A percentile compares a stretch with the other conserved stretches of the same genome.
These are phyloP conservation scores for Watersipora subatra DNA, from an alignment of 1,140 invertebrate species.

Conservation along the genomic window DNA sequence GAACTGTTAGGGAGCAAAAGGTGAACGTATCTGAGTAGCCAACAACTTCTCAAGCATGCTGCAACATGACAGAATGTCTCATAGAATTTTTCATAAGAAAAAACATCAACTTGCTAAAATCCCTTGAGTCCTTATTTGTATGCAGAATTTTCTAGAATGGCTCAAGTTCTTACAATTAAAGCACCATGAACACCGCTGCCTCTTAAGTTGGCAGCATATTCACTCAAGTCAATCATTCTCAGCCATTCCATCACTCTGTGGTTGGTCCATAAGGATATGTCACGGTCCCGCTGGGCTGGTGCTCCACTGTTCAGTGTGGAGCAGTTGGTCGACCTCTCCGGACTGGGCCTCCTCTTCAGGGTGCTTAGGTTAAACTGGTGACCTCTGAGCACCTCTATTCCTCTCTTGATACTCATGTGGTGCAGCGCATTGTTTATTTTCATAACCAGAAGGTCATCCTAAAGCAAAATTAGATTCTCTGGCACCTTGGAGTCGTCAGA, in stretches of 20 bases:
- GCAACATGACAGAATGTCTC: too few relatives aligned
- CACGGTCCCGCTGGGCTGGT: constrained; percentile 21
- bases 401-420: constrained; percentile 70
- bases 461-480: constrained; percentile 6
- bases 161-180: constrained; percentile 47
- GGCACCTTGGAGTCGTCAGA: too few relatives aligned
- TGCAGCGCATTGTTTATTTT: constrained; percentile 78
- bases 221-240: constrained; percentile 82
- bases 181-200: constrained; percentile 81
- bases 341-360: constrained; percentile 61
- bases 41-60: too few relatives aligned
- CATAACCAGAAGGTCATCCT: constrained; percentile 65
- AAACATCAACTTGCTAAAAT: too few relatives aligned
- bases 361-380: constrained; percentile 76
- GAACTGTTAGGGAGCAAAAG: too few relatives aligned
- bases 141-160: not conserved
- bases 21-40: too few relatives aligned
- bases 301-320: not conserved
- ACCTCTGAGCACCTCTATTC: constrained; percentile 73
- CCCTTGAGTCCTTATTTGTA: too few relatives aligned
- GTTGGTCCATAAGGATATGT: constrained; percentile 37
- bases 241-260: constrained; percentile 90
- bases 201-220: constrained; percentile 88
- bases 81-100: too few relatives aligned
- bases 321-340: not conserved